Percentiles rank a stretch among this genome's conserved stretches.
These are phyloP conservation scores for Amphiprion ocellaris DNA, from an alignment of 2,113 vertebrate genomes.

Conservation along the genomic window DNA sequence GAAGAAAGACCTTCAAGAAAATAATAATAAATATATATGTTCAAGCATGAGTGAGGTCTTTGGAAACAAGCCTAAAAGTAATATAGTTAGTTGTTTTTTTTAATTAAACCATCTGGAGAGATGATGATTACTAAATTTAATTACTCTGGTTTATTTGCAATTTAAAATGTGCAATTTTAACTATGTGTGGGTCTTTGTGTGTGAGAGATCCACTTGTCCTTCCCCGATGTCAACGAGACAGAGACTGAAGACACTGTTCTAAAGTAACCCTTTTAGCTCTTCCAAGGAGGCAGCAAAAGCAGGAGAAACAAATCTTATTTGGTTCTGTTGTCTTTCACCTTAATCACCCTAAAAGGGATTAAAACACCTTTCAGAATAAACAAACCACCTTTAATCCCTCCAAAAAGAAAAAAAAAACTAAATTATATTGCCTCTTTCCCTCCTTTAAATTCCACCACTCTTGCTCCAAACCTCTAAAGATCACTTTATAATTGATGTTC, in stretches of 20 bases:
- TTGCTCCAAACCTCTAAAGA: conserved; percentile 29
- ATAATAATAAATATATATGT: not conserved
- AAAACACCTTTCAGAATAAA: conserved; percentile 44
- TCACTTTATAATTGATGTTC: conserved; percentile 68
- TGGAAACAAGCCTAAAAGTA: conserved; percentile 53
- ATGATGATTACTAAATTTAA: conserved; percentile 54
- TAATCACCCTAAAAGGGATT: conserved; percentile 62
- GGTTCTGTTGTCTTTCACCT: conserved; percentile 16
- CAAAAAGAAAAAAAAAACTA: not conserved
- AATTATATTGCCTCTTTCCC: conserved; percentile 8
- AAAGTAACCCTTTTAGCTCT: conserved; percentile 21
- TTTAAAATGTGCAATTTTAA: conserved; percentile 44
- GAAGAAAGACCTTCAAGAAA: conserved; percentile 8
- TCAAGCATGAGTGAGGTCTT: conserved; percentile 29
- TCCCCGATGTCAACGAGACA: conserved; percentile 20
- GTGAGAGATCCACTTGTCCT: conserved; percentile 20
- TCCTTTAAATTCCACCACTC: conserved; percentile 1
- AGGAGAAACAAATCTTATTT: conserved; percentile 18
- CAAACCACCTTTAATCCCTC: conserved; percentile 33
- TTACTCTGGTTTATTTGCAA: conserved; percentile 52
- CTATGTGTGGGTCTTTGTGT: not conserved
- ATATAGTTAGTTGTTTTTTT: conserved; percentile 53
- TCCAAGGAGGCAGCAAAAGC: conserved; percentile 17
- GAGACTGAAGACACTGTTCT: conserved; percentile 22
- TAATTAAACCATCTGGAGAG: conserved; percentile 66